These are phyloP conservation scores for Corydoras maculifer DNA, from an alignment of 2,113 vertebrate genomes.

Conservation along the genomic window DNA sequence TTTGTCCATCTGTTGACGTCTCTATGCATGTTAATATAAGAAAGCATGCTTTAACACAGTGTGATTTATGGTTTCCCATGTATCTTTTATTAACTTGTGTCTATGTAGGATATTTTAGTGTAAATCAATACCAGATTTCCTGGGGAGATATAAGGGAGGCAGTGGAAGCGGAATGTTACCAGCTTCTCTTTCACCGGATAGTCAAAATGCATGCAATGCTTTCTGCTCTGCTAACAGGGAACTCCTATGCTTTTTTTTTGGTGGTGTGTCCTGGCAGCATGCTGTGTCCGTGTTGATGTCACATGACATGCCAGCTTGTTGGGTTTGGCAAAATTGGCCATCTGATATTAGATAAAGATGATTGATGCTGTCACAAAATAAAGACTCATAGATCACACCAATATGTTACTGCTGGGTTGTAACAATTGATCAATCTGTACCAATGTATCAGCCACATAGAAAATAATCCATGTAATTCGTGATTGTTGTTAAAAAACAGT, in stretches of 20 bases:
- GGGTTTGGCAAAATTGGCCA: background rate
- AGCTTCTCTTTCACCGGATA: slow-evolving; percentile 1
- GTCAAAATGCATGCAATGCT: background rate
- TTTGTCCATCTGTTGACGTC: slow-evolving; percentile 6
- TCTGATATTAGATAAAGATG: background rate
- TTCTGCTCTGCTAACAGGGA: slow-evolving; percentile 3
- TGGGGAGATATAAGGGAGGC: background rate
- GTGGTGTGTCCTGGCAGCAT: background rate
- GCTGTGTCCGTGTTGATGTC: slow-evolving; percentile 21
- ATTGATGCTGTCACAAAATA: background rate
- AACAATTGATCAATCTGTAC: background rate
- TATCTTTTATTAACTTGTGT: slow-evolving; percentile 33
- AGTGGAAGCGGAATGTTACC: background rate
- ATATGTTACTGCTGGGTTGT: background rate
- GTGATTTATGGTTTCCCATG: slow-evolving; percentile 23
- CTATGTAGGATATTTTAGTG: slow-evolving; percentile 15
- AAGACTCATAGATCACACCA: background rate
- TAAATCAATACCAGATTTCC: slow-evolving; percentile 34
- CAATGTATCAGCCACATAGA: too few species aligned
- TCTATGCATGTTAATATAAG: background rate
- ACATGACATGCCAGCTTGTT: background rate
- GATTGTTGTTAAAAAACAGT: too few species aligned
- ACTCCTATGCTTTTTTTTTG: slow-evolving; percentile 11
- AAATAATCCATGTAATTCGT: too few species aligned
- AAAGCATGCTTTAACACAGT: slow-evolving; percentile 4